These are phyloP conservation scores for Tupaia chinensis DNA, from an alignment of 2,113 vertebrate species.

Conservation along the genomic window DNA sequence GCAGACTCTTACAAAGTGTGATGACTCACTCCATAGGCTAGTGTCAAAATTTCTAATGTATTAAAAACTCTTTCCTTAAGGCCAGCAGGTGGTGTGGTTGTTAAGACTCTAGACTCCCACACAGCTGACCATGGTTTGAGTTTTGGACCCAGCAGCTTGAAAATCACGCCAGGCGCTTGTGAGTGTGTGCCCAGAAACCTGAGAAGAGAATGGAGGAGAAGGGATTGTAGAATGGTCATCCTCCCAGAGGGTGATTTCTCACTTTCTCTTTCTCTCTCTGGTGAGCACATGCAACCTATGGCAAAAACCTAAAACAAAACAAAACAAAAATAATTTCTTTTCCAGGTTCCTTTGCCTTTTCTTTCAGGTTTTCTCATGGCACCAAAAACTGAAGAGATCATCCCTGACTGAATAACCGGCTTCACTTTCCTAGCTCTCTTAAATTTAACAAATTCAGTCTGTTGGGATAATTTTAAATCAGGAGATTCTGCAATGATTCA, in stretches of 20 bases:
- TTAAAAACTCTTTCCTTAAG: background rate
- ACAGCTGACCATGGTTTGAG: too few relatives aligned
- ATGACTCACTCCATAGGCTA: background rate
- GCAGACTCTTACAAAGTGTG: background rate
- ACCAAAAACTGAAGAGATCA: background rate
- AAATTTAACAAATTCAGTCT: conserved; percentile 66
- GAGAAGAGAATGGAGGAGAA: too few relatives aligned
- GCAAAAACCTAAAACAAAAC: too few relatives aligned
- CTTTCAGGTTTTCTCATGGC: background rate
- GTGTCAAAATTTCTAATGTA: background rate
- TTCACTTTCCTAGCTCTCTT: conserved; percentile 32
- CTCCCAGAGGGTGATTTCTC: too few relatives aligned
- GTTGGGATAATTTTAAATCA: conserved; percentile 70
- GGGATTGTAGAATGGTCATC: too few relatives aligned
- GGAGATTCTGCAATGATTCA: conserved; percentile 71
- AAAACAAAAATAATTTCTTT: background rate
- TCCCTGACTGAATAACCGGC: background rate
- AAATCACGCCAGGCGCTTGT: too few relatives aligned
- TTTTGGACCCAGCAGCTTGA: too few relatives aligned
- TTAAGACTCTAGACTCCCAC: too few relatives aligned
- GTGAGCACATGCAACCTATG: too few relatives aligned
- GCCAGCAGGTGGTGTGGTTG: too few relatives aligned
- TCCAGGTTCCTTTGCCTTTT: background rate
- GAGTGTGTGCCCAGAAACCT: too few relatives aligned
- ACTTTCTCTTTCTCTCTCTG: too few relatives aligned